Conservation (phyloP, 2,113 vertebrate genomes). For the Corythoichthys intestinalis region DNA sequence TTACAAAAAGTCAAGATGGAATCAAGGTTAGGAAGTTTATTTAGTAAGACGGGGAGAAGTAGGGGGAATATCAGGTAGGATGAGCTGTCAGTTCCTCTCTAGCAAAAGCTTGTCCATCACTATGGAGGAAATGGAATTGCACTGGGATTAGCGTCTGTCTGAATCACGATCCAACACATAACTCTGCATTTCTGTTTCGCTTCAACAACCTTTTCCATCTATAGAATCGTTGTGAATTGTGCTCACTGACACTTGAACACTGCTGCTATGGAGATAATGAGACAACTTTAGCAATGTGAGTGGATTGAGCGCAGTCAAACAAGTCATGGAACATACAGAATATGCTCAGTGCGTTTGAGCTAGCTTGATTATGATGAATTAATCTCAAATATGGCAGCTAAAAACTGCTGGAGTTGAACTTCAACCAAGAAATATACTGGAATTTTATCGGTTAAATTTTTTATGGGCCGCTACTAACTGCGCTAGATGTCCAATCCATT, state of each 20-base stretch:
- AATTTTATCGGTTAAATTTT: no score
- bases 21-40: constrained; percentile 48
- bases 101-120: constrained; percentile 16
- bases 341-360: no score
- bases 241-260: background rate
- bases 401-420: no score
- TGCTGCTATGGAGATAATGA: background rate
- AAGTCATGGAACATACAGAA: no score
- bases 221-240: background rate
- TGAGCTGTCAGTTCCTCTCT: constrained; percentile 44
- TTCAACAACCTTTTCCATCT: background rate
- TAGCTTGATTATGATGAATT: no score
- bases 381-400: no score
- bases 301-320: background rate
- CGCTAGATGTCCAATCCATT: no score
- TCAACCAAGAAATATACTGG: no score
- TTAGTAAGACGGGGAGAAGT: constrained; percentile 40
- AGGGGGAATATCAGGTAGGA: constrained; percentile 40
- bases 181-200: constrained; percentile 3
- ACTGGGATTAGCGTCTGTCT: constrained; percentile 25
- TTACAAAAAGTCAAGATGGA: constrained; percentile 38
- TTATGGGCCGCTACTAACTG: no score
- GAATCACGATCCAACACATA: constrained; percentile 36
- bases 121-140: constrained; percentile 7
- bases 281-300: background rate